Evolutionary conservation across 2,113 vertebrate species (phyloP), one percentile per base, ranked within the genome.

Genomic region (Melanotaenia duboulayi): DNA sequence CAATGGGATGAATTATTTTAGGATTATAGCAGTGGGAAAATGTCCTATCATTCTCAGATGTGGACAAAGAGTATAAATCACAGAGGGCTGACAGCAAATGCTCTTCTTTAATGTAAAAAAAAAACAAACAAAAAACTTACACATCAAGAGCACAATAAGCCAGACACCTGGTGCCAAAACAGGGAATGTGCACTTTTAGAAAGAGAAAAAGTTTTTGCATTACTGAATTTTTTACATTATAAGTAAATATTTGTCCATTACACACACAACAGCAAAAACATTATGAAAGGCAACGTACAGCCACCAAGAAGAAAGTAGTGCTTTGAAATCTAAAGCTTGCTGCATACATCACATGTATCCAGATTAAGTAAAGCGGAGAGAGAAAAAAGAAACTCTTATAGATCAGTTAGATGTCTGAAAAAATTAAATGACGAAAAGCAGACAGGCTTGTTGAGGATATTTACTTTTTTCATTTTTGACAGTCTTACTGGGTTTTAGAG

Each of bases 271-370:
- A n/a, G 39, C 42, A 89, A 49, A 68, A 94, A 96, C 40, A 40
- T 40, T 3, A 12, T 42, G 40, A 42, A 42, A 40, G 3, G 39
- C 39, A 11, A 40, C 10, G 28, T 28, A 95, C 92, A 92, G 94
- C 89, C 93, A 95, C 88, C 92, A 90, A 92, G 93, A 77, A 95
- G 92, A 96, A 94, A 85, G 91, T 89, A 93, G 93, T 94, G 95
- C 92, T 93, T 86, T 93, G 90, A 93, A 94, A 95, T 92, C 92
- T 94, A 95, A 94, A 94, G 94, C 91, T 63, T 14, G 16, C 40
- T 16, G 12, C 16, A 16, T 16, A 42, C 40, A 42, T 14, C 40
- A 14, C 1, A 4, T 1, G 40, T 42, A 12, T 40, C 2, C 39
- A 3, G 10, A 40, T 28, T 3, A 6, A 28, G 6, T 28, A 28